Conservation (phyloP, 35 echinoderm and acorn worm species). For the Eucidaris tribuloides region DNA sequence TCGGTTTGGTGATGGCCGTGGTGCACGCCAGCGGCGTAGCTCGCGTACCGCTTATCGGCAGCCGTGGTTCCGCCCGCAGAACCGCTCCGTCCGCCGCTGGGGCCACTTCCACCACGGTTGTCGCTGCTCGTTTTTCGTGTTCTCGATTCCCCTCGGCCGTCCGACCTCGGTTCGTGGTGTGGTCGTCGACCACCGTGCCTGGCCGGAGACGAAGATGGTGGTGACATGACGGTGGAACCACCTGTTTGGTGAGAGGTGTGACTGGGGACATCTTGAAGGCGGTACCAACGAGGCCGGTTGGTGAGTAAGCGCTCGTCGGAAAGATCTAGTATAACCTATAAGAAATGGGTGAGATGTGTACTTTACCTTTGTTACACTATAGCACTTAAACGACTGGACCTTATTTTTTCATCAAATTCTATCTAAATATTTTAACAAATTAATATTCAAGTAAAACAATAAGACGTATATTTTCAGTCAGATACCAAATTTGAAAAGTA, state of each 20-base stretch:
- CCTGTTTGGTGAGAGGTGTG: conserved; percentile 11
- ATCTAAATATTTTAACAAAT: too few species aligned
- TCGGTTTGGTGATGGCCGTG: conserved; percentile 15
- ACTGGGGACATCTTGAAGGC: conserved; percentile 45
- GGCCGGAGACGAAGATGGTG: conserved; percentile 1
- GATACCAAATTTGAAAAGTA: too few species aligned
- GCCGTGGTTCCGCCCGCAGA: too few species aligned
- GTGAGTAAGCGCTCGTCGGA: conserved; percentile 71
- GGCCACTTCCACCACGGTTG: not conserved
- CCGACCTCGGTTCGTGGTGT: conserved; percentile 17
- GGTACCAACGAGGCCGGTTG: conserved; percentile 88
- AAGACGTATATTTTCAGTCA: too few species aligned
- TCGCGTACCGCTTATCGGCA: too few species aligned
- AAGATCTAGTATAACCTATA: conserved; percentile 82
- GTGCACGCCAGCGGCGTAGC: too few species aligned
- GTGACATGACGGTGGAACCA: not conserved
- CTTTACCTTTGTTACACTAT: too few species aligned
- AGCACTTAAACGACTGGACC: too few species aligned
- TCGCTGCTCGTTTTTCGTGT: not conserved
- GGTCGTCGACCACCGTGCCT: not conserved
- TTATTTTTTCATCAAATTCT: too few species aligned
- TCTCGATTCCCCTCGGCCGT: not conserved
- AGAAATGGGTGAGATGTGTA: not conserved
- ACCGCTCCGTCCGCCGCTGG: not conserved
- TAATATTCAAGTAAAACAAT: too few species aligned